Evolutionary conservation across 2,797 vertebrate genomes (phyloP), one percentile per base, ranked within the genome.

Genomic region (Phalloptychus januarius): DNA sequence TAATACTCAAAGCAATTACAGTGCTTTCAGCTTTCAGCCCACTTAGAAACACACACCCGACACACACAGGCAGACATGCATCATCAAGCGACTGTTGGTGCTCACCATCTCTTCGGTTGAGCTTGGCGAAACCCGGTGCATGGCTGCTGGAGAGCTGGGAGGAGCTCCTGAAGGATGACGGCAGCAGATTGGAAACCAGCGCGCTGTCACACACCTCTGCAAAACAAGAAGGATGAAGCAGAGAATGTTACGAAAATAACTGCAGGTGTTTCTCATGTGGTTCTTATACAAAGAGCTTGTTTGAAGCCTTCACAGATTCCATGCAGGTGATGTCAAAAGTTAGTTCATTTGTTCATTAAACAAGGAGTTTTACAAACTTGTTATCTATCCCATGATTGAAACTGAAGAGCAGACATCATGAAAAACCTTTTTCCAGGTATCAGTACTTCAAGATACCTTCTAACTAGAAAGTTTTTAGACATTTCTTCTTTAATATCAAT

Each of bases 101-200:
- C 89, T 86, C 79, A 95, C 95, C 95, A 42, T 96, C 95, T 92
- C 93, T 94, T 44, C 90, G 89, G 91, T 94, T 94, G 74, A 96
- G 93, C 74, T 94, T 96, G 31, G 93, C 94, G 8, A 94, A 95
- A 71, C 92, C 92, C 0, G 95, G 90, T 5, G 91, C 91, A 3
- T 94, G 93, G 78, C 91, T 95, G 81, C 86, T 85, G 2, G 94
- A 94, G 69, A 91, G 71, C 84, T 90, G 93, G 4, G 95, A 95
- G 71, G 95, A 95, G 88, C 94, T 95, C 72, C 92, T 93, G 86
- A 96, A 95, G 85, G 93, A 94, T 13, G 89, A 84, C 0, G 93
- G 86, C 23, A 72, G 90, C 1, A 95, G 91, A 45, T 77, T 84
- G 67, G 93, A 86, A 38, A 95, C 88, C 84, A 95, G 85, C 0